Evolutionary conservation across 1,140 invertebrate genomes (phyloP), one percentile per base, ranked within the genome.

Genomic region (Drosophila virilis): DNA sequence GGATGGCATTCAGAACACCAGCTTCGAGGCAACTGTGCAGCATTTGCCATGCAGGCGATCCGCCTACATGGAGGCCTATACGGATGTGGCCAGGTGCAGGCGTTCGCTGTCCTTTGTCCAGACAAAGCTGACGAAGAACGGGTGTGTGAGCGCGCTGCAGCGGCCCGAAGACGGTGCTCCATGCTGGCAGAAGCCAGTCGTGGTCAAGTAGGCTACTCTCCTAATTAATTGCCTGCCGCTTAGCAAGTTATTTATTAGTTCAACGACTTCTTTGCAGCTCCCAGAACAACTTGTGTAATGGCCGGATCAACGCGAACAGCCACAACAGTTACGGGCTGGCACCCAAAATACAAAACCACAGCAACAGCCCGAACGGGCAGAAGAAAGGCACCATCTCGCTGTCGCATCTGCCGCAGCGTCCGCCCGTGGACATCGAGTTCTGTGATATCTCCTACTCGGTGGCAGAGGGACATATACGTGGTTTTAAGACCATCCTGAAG

Each of bases 381-480:
- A 94, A 94, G 82, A 94, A 94, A 69, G 93, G 93, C 1, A 93
- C 93, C 85, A 93, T 96, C 15, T 92, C 95, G 35, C 93, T 97
- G 65, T 96, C 96, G 45, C 96, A 97, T 90, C 93, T 98, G 52
- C 96, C 96, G 1, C 96, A 96, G 83, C 94, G 96, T 48, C 96
- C 96, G 33, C 96, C 97, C 48, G 96, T 98, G 37, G 96, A 98
- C 91, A 97, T 98, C 69, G 96, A 97, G 93, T 98, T 98, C 93
- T 94, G 94, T 55, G 95, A 97, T 86, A 93, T 98, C 37, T 95
- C 96, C 8, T 98, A 97, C 92, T 96, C 96, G 17, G 96, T 98
- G 10, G 95, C 96, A 55, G 96, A 97, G 79, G 96, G 96, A 17
- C 94, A 96, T 74, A 95, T 95, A 89, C 94, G 95, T 92, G 96